These are phyloP conservation scores for Macropus fuliginosus DNA, from an alignment of 2,797 vertebrate genomes.

Conservation along the genomic window DNA sequence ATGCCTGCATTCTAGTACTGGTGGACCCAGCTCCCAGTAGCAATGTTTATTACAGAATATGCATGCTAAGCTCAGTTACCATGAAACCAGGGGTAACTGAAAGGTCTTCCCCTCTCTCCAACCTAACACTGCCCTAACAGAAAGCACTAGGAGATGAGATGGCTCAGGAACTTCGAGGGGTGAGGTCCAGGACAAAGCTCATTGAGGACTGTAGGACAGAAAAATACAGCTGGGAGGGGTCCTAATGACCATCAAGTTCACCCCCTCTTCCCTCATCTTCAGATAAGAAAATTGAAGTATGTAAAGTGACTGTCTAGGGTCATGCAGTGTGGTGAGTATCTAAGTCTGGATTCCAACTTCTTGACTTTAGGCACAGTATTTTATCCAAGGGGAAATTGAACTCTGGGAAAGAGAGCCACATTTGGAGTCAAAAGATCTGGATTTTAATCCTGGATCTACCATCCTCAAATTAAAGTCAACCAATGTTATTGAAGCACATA, in stretches of 20 bases:
- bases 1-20: accelerated
- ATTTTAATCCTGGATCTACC: not conserved
- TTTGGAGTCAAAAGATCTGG: not conserved
- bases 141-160: not conserved
- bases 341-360: not conserved
- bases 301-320: not conserved
- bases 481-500: not conserved
- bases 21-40: not conserved
- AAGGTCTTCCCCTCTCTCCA: not conserved
- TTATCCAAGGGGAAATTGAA: not conserved
- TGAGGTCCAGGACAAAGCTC: not conserved
- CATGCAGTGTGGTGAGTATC: not conserved
- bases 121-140: no score
- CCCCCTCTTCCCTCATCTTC: not conserved
- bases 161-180: not conserved
- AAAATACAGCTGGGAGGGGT: not conserved
- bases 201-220: not conserved
- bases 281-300: conserved; percentile 2
- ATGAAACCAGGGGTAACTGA: conserved; percentile 24
- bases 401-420: not conserved
- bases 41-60: not conserved
- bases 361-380: not conserved
- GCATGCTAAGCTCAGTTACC: conserved; percentile 40
- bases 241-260: not conserved
- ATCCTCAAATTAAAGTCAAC: not conserved